Conservation (phyloP, 2,113 vertebrate genomes). For the Eptatretus burgeri region DNA sequence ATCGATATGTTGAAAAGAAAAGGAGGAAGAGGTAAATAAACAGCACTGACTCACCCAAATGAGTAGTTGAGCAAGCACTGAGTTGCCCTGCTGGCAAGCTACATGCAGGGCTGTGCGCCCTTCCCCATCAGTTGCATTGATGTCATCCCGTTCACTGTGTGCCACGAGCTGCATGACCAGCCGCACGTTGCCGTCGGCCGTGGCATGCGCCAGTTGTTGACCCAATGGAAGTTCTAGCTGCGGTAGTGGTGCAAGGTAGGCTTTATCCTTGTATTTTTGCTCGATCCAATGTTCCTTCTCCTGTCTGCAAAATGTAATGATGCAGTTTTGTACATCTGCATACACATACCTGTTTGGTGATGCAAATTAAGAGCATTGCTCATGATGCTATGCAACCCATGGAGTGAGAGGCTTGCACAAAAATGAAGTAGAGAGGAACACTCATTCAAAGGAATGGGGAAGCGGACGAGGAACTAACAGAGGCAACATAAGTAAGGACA, state of each 20-base stretch:
- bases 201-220: constrained; percentile 26
- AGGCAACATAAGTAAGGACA: background rate
- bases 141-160: constrained; percentile 52
- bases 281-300: constrained; percentile 73
- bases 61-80: constrained; percentile 74
- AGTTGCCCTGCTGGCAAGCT: constrained; percentile 45
- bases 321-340: background rate
- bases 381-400: background rate
- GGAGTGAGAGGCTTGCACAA: background rate
- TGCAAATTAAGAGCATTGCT: background rate
- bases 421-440: background rate
- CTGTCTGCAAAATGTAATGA: constrained; percentile 25
- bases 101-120: constrained; percentile 39
- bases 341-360: background rate
- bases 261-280: constrained; percentile 60
- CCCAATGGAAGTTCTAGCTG: constrained; percentile 15
- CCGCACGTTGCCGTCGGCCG: constrained; percentile 37
- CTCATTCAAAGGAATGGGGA: background rate
- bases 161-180: constrained; percentile 47
- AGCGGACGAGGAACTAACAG: background rate
- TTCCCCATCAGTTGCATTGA: constrained; percentile 13
- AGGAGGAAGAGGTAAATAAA: too few species aligned
- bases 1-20: too few species aligned
- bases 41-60: constrained; percentile 31
- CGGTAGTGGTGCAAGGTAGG: constrained; percentile 40